phyloP scores from a whole-genome alignment of 92 coral and sea anemone genomes.

The Parazoanthus swiftii region DNA sequence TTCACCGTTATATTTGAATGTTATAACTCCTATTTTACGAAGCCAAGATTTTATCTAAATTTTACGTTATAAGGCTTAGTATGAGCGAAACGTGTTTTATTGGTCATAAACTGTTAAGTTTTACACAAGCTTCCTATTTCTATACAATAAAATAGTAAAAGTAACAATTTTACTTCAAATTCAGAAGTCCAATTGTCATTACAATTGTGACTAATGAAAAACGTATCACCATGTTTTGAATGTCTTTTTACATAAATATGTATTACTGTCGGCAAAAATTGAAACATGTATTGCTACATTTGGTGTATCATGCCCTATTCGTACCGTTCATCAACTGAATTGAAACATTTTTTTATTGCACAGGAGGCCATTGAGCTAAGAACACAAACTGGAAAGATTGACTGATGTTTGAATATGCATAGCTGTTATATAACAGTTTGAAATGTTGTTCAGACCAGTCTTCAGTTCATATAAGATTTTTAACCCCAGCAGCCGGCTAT shows the following conservation, averaged over 20 bases:
- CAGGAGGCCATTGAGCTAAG: not conserved
- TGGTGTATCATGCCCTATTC: not conserved
- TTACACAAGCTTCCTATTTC: not conserved
- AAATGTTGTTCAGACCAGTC: not conserved
- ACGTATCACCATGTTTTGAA: not conserved
- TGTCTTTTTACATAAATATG: not conserved
- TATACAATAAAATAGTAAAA: not conserved
- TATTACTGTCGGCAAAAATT: not conserved
- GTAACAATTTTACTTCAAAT: constrained; percentile 1
- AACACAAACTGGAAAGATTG: not conserved
- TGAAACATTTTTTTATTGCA: not conserved
- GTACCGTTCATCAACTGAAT: not conserved
- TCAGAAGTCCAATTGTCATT: not conserved
- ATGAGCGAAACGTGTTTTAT: not conserved
- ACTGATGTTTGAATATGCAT: not conserved
- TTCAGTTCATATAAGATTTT: not conserved
- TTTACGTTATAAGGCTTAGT: not conserved
- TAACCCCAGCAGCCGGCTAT: not conserved
- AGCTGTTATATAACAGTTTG: not conserved
- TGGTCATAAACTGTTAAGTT: not conserved
- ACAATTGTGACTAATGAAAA: not conserved
- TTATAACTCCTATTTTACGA: too few species aligned
- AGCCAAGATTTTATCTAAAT: not conserved
- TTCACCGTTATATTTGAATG: too few species aligned
- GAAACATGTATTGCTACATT: not conserved